phyloP scores from a whole-genome alignment of 1,140 invertebrate genomes.

The Harlomillsia oculata region DNA sequence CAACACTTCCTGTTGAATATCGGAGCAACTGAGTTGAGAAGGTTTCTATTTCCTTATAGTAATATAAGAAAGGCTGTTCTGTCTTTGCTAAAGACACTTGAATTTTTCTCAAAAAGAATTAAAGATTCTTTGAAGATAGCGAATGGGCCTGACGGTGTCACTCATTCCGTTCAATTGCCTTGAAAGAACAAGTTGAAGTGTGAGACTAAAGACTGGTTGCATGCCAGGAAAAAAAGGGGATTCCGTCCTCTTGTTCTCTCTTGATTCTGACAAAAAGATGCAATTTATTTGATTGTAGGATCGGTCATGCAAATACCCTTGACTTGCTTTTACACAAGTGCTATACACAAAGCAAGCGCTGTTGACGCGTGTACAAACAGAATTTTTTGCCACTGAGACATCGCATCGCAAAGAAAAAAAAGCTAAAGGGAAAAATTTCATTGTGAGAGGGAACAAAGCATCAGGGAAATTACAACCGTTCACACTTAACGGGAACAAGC shows the following conservation, averaged over 20 bases:
- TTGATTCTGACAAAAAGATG: slow-evolving; percentile 13
- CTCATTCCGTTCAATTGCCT: slow-evolving; percentile 17
- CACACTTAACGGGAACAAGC: slow-evolving; percentile 6
- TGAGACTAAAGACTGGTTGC: neutral
- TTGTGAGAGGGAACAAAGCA: slow-evolving; percentile 18
- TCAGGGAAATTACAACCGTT: slow-evolving; percentile 24
- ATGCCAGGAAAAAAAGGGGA: neutral
- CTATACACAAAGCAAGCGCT: too few relatives aligned
- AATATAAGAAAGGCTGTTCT: too few relatives aligned
- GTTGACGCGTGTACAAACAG: too few relatives aligned
- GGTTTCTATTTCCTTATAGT: too few relatives aligned
- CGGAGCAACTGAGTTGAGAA: too few relatives aligned
- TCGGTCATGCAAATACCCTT: slow-evolving; percentile 32
- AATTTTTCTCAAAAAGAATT: too few relatives aligned
- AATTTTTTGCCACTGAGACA: neutral
- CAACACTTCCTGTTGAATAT: too few relatives aligned
- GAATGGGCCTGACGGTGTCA: slow-evolving; percentile 13
- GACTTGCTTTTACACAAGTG: neutral
- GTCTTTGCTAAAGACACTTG: neutral
- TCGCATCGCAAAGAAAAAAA: neutral
- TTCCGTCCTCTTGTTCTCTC: neutral
- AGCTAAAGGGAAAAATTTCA: slow-evolving; percentile 14
- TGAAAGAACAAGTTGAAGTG: slow-evolving; percentile 3
- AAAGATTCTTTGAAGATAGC: too few relatives aligned
- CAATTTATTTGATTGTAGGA: slow-evolving; percentile 28